phyloP scores from a whole-genome alignment of 2,797 vertebrate genomes.

The Acropternis orthonyx region DNA sequence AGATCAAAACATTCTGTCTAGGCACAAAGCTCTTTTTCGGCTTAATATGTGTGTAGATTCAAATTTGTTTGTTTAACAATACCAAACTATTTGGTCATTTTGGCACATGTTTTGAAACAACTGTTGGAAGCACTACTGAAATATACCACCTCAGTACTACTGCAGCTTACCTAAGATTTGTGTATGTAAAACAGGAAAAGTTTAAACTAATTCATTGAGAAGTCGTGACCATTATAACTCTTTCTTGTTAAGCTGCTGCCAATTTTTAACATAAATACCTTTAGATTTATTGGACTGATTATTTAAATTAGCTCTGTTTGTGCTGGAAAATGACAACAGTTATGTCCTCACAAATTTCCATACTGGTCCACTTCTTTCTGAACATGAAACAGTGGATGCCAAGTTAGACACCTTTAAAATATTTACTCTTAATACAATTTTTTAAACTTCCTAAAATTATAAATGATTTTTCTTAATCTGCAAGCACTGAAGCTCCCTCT shows the following conservation, averaged over 20 bases:
- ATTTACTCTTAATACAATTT: accelerated
- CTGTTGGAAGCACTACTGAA: neutral
- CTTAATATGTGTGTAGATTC: neutral
- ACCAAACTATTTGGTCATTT: neutral
- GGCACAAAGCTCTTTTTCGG: neutral
- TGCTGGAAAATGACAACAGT: neutral
- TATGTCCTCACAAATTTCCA: neutral
- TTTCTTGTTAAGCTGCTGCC: neutral
- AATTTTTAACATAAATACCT: neutral
- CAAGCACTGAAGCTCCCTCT: neutral
- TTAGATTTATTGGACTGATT: neutral
- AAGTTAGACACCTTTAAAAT: neutral
- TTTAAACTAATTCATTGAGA: neutral
- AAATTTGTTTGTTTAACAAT: neutral
- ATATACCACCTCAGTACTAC: neutral
- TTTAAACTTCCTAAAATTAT: neutral
- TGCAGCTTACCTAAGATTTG: neutral
- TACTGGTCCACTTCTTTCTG: neutral
- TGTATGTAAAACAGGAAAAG: accelerated
- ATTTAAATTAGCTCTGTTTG: neutral
- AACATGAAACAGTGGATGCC: neutral
- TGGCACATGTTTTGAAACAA: neutral
- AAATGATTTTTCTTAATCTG: neutral
- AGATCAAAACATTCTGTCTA: neutral
- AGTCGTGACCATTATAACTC: neutral